A percentile compares a stretch with the other conserved stretches of the same genome.
Evolutionary conservation across 2,888 invertebrate genomes (phyloP).

Genomic region (Rhorus exstirpatorius): DNA sequence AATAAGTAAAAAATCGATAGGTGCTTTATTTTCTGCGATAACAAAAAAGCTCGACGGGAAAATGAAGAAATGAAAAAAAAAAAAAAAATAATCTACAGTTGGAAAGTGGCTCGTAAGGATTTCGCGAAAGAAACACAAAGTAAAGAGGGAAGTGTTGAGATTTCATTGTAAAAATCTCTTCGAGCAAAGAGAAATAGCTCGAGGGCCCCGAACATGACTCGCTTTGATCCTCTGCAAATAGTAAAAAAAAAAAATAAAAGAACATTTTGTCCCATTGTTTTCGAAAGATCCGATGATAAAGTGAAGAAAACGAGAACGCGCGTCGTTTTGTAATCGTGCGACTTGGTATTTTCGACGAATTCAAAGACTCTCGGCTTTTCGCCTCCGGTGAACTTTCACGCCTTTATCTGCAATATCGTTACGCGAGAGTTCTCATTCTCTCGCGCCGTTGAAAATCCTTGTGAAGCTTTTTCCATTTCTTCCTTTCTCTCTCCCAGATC

Average conservation of each 20-base stretch:
- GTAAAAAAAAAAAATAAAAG: background rate
- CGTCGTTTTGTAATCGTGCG: background rate
- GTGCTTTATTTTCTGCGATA: no score
- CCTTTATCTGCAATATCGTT: conserved; percentile 36
- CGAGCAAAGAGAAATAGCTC: background rate
- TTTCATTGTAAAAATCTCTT: background rate
- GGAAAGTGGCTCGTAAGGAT: no score
- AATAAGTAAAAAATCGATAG: no score
- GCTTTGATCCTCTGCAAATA: background rate
- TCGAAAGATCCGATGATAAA: background rate
- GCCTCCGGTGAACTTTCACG: background rate
- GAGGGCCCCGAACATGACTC: background rate
- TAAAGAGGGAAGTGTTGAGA: no score
- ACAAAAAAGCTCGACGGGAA: no score
- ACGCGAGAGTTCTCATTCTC: background rate
- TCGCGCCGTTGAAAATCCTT: conserved; percentile 10
- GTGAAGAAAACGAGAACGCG: background rate
- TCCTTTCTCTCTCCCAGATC: background rate
- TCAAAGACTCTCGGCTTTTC: conserved; percentile 9
- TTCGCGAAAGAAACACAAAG: no score
- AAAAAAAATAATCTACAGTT: no score
- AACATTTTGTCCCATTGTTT: no score
- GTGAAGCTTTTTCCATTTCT: background rate
- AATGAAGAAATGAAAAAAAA: no score
- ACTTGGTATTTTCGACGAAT: background rate